Percentiles rank a stretch among this genome's conserved stretches.
phyloP scores from a whole-genome alignment of 2,888 invertebrate genomes.

The Hemicrepidius hirtus region DNA sequence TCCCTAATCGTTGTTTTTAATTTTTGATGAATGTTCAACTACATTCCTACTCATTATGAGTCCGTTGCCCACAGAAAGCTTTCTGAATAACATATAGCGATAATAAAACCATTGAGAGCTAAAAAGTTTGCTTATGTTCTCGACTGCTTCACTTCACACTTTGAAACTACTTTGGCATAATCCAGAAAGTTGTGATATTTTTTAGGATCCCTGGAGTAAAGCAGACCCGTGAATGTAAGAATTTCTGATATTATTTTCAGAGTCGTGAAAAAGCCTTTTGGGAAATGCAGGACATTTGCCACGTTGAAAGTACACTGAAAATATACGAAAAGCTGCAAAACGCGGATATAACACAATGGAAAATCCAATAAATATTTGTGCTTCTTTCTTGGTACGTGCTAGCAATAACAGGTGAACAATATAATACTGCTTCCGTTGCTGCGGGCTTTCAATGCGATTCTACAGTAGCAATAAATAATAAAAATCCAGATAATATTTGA shows the following conservation, averaged over 20 bases:
- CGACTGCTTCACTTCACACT: slow-evolving; percentile 31
- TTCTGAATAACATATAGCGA: slow-evolving; percentile 5
- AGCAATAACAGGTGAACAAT: slow-evolving; percentile 3
- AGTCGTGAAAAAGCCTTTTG: slow-evolving; percentile 34
- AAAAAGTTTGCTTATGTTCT: slow-evolving; percentile 28
- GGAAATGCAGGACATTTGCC: slow-evolving; percentile 40
- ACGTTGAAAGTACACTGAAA: slow-evolving; percentile 30
- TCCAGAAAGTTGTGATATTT: slow-evolving; percentile 32
- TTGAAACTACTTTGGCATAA: slow-evolving; percentile 38
- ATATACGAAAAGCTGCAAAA: slow-evolving; percentile 24
- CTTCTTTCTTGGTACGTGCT: not conserved
- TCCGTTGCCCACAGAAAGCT: too few relatives aligned
- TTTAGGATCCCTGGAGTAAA: slow-evolving; percentile 24
- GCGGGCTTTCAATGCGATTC: not conserved
- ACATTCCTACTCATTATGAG: too few relatives aligned
- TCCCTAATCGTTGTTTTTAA: too few relatives aligned
- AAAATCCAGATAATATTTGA: too few relatives aligned
- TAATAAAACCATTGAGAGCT: slow-evolving; percentile 18
- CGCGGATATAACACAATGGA: slow-evolving; percentile 11
- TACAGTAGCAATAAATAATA: not conserved
- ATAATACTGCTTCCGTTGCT: not conserved
- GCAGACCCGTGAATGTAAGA: slow-evolving; percentile 33
- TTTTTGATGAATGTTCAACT: too few relatives aligned
- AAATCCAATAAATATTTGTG: slow-evolving; percentile 25
- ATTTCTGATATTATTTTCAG: slow-evolving; percentile 39